Evolutionary conservation across 2,888 invertebrate genomes (phyloP), one percentile per base, ranked within the genome.

Genomic region (Acleris cristana): DNA sequence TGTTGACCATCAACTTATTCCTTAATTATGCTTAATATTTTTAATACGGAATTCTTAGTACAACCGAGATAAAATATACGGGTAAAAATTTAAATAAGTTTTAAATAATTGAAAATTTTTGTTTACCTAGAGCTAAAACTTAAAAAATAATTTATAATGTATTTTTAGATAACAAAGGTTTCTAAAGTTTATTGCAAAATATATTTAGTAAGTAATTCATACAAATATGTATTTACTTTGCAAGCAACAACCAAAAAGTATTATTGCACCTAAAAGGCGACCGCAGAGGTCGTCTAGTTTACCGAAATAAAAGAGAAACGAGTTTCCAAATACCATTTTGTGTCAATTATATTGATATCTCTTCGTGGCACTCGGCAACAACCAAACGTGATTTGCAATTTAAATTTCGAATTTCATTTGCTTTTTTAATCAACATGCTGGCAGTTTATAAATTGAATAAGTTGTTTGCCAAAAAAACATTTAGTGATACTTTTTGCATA

Each of bases 301-400:
- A 81, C 83, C 81, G 79, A 85, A 85, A 79, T 82, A 78, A 81
- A 78, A 70, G 79, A 3, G 75, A 72, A 87, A 89, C 90, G 66
- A 79, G 90, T 90, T 90, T 80, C 76, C 75, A 87, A 91, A 91
- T 91, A 90, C 88, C 91, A 88, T 75, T 76, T 71, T 70, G 53
- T 74, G 69, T 69, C 63, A 56, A 69, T 69, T 71, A 69, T 67
- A 70, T 70, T 56, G 67, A 56, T 70, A 69, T 69, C 71, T 62
- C 65, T 64, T 61, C 64, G 82, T 85, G 66, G 76, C 80, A 83
- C 78, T 78, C 85, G 77, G 78, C 75, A 82, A 79, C 23, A 55
- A 52, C 56, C 61, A 66, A 49, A 49, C 40, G 21, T 49, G 14
- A 66, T 66, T 66, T 23, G 56, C 61, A 62, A 62, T 66, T 66